A percentile compares a stretch with the other conserved stretches of the same genome.
Evolutionary conservation across 2,797 vertebrate species (phyloP).

Genomic region (Catamblyrhynchus diadema): DNA sequence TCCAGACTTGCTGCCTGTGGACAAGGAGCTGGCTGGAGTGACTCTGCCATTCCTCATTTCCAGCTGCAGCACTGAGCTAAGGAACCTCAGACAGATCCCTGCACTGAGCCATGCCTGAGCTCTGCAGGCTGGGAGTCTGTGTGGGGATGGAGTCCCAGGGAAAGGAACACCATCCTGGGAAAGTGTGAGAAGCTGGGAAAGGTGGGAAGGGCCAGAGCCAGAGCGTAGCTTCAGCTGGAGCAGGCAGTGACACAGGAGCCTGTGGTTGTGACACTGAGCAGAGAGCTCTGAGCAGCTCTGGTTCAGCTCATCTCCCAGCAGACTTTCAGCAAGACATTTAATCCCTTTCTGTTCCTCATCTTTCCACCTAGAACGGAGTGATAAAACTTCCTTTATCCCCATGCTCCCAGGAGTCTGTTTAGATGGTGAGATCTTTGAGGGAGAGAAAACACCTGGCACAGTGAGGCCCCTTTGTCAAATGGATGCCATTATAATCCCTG

Average conservation of each 20-base stretch:
- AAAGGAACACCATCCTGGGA: neutral
- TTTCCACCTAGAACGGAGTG: neutral
- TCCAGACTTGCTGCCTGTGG: neutral
- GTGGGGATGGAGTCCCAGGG: neutral
- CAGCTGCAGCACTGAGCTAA: conserved; percentile 25
- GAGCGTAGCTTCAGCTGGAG: neutral
- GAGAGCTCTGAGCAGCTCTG: neutral
- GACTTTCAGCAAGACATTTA: neutral
- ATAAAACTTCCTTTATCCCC: conserved; percentile 28
- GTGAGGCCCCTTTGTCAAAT: neutral
- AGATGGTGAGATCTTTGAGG: neutral
- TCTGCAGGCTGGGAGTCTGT: fast-evolving
- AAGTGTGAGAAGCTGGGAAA: neutral
- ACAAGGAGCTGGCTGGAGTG: neutral
- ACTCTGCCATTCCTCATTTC: neutral
- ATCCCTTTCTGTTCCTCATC: neutral
- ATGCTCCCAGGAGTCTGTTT: neutral
- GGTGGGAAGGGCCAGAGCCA: neutral
- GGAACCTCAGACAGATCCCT: neutral
- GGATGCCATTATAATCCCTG: neutral
- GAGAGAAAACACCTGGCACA: conserved; percentile 26
- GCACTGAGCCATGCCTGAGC: neutral
- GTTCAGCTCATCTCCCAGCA: neutral
- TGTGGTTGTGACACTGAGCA: neutral
- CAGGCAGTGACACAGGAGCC: neutral